These are phyloP conservation scores for Scaptomyza reducta DNA, from an alignment of 2,888 invertebrate genomes.

Conservation along the genomic window DNA sequence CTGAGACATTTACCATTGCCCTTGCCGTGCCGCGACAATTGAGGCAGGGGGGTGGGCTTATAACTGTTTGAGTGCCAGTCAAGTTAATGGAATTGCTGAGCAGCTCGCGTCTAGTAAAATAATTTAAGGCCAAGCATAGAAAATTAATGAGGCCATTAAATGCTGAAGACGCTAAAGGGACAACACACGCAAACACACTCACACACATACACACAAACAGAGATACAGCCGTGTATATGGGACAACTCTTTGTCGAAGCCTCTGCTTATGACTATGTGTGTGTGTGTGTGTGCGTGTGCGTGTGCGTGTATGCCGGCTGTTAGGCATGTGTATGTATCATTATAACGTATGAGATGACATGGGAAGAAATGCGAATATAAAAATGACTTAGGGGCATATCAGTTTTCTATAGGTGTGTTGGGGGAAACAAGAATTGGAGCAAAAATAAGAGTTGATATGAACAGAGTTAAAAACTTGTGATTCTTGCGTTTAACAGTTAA, in stretches of 20 bases:
- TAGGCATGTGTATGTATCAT: conserved; percentile 47
- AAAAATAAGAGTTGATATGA: neutral
- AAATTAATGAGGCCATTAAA: conserved; percentile 81
- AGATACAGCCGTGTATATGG: conserved; percentile 28
- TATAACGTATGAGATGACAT: conserved; percentile 50
- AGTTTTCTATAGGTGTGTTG: conserved; percentile 5
- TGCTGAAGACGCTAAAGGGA: conserved; percentile 74
- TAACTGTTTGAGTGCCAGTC: conserved; percentile 48
- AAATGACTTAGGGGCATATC: conserved; percentile 20
- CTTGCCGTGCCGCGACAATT: conserved; percentile 28
- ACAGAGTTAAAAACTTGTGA: too few relatives aligned
- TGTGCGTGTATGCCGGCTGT: conserved; percentile 44
- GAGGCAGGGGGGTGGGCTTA: neutral
- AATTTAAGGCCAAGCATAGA: conserved; percentile 79
- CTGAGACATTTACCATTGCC: conserved; percentile 40
- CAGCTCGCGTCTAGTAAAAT: conserved; percentile 58
- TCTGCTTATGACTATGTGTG: conserved; percentile 31
- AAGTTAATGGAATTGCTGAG: conserved; percentile 76
- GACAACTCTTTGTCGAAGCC: conserved; percentile 71
- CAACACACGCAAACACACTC: conserved; percentile 52
- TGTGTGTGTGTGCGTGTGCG: conserved; percentile 47
- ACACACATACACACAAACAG: conserved; percentile 23
- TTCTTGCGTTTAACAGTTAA: too few relatives aligned
- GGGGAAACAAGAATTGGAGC: neutral
- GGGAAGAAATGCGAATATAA: conserved; percentile 19